These are phyloP conservation scores for Centruroides vittatus DNA, from an alignment of 1,140 invertebrate species.

Conservation along the genomic window DNA sequence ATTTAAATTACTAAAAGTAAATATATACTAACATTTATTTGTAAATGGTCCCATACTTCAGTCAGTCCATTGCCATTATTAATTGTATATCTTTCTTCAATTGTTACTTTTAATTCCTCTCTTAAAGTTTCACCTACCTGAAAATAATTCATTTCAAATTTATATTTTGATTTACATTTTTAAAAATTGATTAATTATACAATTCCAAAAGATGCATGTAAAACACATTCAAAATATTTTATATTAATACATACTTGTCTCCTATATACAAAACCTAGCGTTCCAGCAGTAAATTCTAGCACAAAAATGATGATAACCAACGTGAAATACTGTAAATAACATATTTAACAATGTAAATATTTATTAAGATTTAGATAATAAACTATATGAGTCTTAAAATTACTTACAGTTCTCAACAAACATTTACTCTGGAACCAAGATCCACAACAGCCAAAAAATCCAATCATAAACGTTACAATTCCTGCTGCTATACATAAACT, in stretches of 20 bases:
- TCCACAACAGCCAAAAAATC: constrained; percentile 66
- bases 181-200: no score
- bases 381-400: background rate
- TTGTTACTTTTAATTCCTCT: constrained; percentile 48
- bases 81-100: constrained; percentile 50
- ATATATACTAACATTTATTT: constrained; percentile 41
- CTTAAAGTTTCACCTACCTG: constrained; percentile 35
- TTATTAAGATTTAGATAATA: background rate
- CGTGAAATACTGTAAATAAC: constrained; percentile 55
- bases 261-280: constrained; percentile 59
- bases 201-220: no score
- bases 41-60: constrained; percentile 55
- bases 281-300: constrained; percentile 58
- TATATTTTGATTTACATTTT: background rate
- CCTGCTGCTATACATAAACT: constrained; percentile 50
- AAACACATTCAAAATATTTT: background rate
- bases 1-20: no score
- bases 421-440: constrained; percentile 64
- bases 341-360: background rate
- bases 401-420: constrained; percentile 53
- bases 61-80: constrained; percentile 41
- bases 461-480: constrained; percentile 49
- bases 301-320: constrained; percentile 64
- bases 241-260: constrained; percentile 38
- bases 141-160: background rate